Base-by-base conservation (phyloP, 2,888 invertebrate genomes). In the Aphodius sticticus region DNA sequence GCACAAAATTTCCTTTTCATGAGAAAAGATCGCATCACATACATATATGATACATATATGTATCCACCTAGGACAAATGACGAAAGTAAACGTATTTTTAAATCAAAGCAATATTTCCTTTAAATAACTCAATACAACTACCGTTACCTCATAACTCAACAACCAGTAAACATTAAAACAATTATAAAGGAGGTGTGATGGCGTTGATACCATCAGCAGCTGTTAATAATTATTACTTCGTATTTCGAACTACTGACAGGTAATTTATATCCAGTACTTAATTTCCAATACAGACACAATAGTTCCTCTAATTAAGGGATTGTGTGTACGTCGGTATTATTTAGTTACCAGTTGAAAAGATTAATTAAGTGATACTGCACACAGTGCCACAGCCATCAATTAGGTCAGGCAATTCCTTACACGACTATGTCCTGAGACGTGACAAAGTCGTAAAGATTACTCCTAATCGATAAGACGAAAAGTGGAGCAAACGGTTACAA, bases 121-220 rank as follows among this genome's bases (percentile, higher is more conserved):
- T 3, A 26, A 26, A 26, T 26, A 26, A 26, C 26, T 26, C 26
- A 26, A 26, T 26, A 26, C 26, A 2, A 53, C 53, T 53, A 7
- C 53, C 53, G 53, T 53, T 53, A 53, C 53, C 53, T 53, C 53
- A 53, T 12, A 53, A 53, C 7, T 53, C 53, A 53, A 53, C 53
- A 5, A 53, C 53, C 53, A 53, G 53, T 53, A 53, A 7, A 53
- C 53, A 53, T 5, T 53, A 53, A 53, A 53, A 53, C 53, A 53
- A 53, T 53, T 53, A 53, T 53, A 53, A 53, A 53, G 53, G 53
- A 53, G 53, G 53, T 53, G 53, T 53, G 53, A 53, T 53, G 53
- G 53, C 53, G 53, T 5, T 12, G 53, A 53, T 53, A 53, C 53
- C 9, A 53, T 53, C 53, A 53, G 9, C 53, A 12, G 53, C 53